phyloP scores from a whole-genome alignment of 2,888 invertebrate genomes.

The Mesoligia furuncula region DNA sequence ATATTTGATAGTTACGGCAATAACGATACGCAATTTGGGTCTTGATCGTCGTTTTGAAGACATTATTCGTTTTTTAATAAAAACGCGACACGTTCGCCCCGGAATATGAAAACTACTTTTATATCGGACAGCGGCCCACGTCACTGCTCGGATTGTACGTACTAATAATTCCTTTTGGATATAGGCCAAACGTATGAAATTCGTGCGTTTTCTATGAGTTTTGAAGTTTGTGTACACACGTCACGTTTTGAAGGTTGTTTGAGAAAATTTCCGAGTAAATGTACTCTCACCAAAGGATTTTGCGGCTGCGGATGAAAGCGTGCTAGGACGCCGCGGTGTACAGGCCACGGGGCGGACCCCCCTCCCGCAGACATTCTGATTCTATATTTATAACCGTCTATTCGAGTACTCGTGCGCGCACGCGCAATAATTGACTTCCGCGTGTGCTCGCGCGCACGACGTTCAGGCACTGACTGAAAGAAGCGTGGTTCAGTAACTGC shows the following conservation, averaged over 20 bases:
- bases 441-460: constrained; percentile 88
- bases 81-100: constrained; percentile 77
- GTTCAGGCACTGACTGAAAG: constrained; percentile 87
- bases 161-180: constrained; percentile 86
- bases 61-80: constrained; percentile 78
- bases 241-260: constrained; percentile 79
- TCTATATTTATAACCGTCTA: constrained; percentile 89
- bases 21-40: constrained; percentile 86
- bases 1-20: constrained; percentile 87
- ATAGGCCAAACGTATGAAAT: constrained; percentile 87
- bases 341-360: constrained; percentile 94
- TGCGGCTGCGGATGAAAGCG: constrained; percentile 83
- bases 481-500: constrained; percentile 79
- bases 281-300: constrained; percentile 87
- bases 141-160: constrained; percentile 83
- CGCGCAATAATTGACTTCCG: constrained; percentile 89
- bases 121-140: constrained; percentile 84
- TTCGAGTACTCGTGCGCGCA: constrained; percentile 88
- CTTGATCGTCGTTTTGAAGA: constrained; percentile 85
- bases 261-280: constrained; percentile 76
- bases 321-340: constrained; percentile 91
- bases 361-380: constrained; percentile 89
- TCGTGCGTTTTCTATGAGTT: constrained; percentile 83
- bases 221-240: constrained; percentile 85
- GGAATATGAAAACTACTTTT: constrained; percentile 82